Conservation (phyloP, 2,797 vertebrate species). For the Pelobates cultripes region DNA sequence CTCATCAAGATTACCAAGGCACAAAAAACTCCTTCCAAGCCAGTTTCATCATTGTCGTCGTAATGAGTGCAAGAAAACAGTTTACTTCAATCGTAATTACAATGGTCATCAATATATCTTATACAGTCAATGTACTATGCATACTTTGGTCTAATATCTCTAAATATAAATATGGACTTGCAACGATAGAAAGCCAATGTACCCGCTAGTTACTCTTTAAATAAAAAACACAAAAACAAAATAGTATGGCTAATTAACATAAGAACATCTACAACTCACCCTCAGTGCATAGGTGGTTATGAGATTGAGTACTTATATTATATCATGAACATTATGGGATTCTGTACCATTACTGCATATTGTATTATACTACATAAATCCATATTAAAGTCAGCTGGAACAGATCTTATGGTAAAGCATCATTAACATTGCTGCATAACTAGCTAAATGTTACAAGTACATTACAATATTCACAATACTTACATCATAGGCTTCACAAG, state of each 20-base stretch:
- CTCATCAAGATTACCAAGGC: background rate
- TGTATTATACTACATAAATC: no score
- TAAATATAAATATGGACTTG: background rate
- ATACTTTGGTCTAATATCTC: background rate
- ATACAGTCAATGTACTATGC: background rate
- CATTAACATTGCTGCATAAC: background rate
- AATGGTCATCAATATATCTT: background rate
- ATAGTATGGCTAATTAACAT: background rate
- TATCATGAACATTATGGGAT: background rate
- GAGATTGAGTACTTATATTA: background rate
- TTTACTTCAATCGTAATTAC: background rate
- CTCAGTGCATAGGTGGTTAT: background rate
- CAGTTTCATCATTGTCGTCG: background rate
- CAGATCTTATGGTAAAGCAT: background rate
- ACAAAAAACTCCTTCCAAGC: background rate
- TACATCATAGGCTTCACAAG: background rate
- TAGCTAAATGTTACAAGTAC: background rate
- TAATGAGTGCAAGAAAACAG: background rate
- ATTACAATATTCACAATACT: background rate
- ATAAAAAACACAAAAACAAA: background rate
- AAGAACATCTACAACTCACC: no score
- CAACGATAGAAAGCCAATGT: background rate
- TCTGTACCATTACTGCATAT: background rate
- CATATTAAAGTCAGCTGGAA: no score
- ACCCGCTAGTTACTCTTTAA: no score